Percentiles rank a stretch among this genome's conserved stretches.
phyloP scores from a whole-genome alignment of 2,113 vertebrate genomes.

The Pycnonotus jocosus region DNA sequence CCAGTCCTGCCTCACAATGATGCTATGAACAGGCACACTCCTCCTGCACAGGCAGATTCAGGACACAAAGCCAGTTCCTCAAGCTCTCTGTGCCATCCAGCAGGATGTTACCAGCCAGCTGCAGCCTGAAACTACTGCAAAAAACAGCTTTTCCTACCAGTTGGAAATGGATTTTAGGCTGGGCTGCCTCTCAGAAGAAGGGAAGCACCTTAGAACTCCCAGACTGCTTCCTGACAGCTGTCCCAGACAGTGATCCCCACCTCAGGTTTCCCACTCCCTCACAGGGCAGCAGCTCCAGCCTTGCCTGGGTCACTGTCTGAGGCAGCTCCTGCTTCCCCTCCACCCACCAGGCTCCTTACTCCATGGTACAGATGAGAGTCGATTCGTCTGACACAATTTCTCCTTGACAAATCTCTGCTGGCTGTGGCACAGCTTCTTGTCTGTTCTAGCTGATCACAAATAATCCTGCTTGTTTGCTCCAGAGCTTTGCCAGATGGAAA shows the following conservation, averaged over 20 bases:
- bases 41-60: background rate
- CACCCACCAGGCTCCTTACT: background rate
- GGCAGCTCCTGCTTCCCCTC: background rate
- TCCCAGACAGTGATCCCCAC: background rate
- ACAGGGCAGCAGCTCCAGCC: background rate
- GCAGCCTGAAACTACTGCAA: background rate
- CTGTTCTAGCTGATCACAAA: background rate
- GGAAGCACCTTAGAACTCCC: background rate
- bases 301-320: background rate
- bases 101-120: fast-evolving
- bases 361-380: fast-evolving
- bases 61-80: background rate
- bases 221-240: background rate
- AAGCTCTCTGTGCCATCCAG: too few species aligned
- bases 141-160: background rate
- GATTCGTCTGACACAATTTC: background rate
- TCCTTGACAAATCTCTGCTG: background rate
- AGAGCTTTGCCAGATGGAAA: background rate
- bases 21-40: background rate
- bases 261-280: background rate
- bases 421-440: background rate
- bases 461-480: background rate
- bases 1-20: background rate
- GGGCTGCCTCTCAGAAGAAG: background rate
- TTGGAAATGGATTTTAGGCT: fast-evolving